Conservation (phyloP, 2,113 vertebrate genomes). For the Bucco capensis region DNA sequence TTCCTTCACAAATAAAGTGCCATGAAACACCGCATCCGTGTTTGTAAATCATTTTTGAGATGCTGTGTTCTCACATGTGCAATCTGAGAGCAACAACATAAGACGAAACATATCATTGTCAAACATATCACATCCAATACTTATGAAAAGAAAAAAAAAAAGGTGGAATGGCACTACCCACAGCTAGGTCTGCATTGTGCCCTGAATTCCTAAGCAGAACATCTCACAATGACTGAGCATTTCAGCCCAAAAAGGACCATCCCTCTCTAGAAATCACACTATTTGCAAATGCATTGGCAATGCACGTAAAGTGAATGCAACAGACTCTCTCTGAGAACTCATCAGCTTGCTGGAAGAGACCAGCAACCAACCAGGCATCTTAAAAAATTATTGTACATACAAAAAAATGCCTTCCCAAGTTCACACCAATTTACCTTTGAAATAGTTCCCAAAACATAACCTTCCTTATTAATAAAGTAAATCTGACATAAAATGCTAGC, state of each 20-base stretch:
- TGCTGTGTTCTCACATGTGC: conserved; percentile 39
- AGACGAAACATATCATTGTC: background rate
- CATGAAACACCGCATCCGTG: background rate
- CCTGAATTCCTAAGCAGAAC: conserved; percentile 43
- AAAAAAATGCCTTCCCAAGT: background rate
- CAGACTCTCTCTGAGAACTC: background rate
- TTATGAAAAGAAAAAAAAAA: background rate
- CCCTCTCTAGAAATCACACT: background rate
- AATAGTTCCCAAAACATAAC: background rate
- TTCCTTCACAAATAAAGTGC: conserved; percentile 22
- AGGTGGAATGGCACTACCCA: background rate
- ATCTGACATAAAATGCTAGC: background rate
- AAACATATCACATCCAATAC: conserved; percentile 35
- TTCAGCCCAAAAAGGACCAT: background rate
- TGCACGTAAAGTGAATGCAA: background rate
- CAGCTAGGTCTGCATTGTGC: background rate
- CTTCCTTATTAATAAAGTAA: background rate
- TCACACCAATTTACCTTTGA: background rate
- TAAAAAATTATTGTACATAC: background rate
- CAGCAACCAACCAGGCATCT: background rate
- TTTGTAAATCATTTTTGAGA: conserved; percentile 19
- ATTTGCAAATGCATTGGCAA: background rate
- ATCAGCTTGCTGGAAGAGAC: background rate
- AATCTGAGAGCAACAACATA: conserved; percentile 44
- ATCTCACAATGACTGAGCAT: background rate